These are phyloP conservation scores for Sebastes nivosus DNA, from an alignment of 2,797 vertebrate genomes.

Conservation along the genomic window DNA sequence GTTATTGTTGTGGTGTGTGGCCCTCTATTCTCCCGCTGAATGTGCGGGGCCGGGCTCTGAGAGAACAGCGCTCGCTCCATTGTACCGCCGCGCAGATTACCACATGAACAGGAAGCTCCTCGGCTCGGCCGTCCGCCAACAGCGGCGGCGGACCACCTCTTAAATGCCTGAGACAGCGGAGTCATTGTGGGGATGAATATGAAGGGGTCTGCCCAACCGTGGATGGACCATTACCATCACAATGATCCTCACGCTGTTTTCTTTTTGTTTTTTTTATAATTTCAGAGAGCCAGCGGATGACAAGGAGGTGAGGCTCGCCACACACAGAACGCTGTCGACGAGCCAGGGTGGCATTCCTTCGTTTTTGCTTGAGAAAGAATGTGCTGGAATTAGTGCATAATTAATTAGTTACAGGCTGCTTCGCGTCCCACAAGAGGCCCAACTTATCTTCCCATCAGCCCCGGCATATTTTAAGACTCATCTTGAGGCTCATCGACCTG, in stretches of 20 bases:
- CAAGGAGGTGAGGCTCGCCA: constrained; percentile 37
- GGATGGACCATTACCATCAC: constrained; percentile 72
- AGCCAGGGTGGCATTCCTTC: constrained; percentile 33
- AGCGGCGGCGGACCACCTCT: constrained; percentile 57
- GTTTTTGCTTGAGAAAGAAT: constrained; percentile 29
- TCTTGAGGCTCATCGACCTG: constrained; percentile 12
- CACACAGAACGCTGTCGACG: constrained; percentile 43
- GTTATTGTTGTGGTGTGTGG: constrained; percentile 70
- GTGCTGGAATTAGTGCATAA: constrained; percentile 56
- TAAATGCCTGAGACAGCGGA: constrained; percentile 63
- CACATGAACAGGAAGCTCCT: constrained; percentile 80
- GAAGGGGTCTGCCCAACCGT: constrained; percentile 49
- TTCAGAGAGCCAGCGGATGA: constrained; percentile 28
- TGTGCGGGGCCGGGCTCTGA: constrained; percentile 53
- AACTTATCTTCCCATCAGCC: constrained; percentile 29
- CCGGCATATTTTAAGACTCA: constrained; percentile 26
- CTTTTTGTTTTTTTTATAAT: constrained; percentile 14
- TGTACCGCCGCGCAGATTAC: constrained; percentile 68
- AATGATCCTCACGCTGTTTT: constrained; percentile 60
- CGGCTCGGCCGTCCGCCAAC: constrained; percentile 47
- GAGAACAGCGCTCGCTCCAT: constrained; percentile 54
- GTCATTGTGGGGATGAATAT: constrained; percentile 67
- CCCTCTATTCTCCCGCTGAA: constrained; percentile 65
- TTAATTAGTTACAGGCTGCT: constrained; percentile 60
- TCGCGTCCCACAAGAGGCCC: constrained; percentile 13